Evolutionary conservation across 2,888 invertebrate species (phyloP).

Genomic region (Troides helena): DNA sequence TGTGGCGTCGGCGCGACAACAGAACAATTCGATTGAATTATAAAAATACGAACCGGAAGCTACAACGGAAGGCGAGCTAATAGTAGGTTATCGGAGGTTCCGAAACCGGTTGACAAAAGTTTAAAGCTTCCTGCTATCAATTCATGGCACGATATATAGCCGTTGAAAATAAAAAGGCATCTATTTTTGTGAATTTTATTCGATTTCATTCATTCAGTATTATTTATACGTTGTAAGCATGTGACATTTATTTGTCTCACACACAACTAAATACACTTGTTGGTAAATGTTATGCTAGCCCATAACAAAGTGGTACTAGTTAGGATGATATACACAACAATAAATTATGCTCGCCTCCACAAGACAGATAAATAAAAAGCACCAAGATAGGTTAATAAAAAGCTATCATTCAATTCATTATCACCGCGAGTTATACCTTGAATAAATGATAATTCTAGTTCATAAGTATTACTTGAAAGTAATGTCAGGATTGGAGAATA

Average conservation of each 20-base stretch:
- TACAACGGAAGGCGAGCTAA: slow-evolving; percentile 28
- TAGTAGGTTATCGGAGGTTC: slow-evolving; percentile 25
- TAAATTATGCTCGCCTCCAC: too few relatives aligned
- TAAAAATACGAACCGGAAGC: slow-evolving; percentile 31
- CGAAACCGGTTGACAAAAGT: slow-evolving; percentile 25
- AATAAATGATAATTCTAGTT: too few relatives aligned
- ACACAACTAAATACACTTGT: too few relatives aligned
- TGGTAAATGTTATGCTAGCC: too few relatives aligned
- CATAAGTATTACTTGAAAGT: background rate
- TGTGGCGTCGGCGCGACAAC: slow-evolving; percentile 30
- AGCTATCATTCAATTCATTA: too few relatives aligned
- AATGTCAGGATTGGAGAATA: background rate
- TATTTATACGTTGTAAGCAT: too few relatives aligned
- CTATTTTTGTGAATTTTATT: background rate
- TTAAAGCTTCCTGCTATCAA: slow-evolving; percentile 19
- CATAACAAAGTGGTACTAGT: too few relatives aligned
- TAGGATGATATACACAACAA: too few relatives aligned
- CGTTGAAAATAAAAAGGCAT: background rate
- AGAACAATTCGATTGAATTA: slow-evolving; percentile 28
- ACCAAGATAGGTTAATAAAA: too few relatives aligned
- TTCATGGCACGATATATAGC: background rate
- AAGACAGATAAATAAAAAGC: too few relatives aligned
- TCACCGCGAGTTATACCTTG: too few relatives aligned
- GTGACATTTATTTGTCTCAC: too few relatives aligned
- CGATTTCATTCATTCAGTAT: background rate